phyloP scores from a whole-genome alignment of 2,888 invertebrate species.

The Zaprionus bogoriensis region DNA sequence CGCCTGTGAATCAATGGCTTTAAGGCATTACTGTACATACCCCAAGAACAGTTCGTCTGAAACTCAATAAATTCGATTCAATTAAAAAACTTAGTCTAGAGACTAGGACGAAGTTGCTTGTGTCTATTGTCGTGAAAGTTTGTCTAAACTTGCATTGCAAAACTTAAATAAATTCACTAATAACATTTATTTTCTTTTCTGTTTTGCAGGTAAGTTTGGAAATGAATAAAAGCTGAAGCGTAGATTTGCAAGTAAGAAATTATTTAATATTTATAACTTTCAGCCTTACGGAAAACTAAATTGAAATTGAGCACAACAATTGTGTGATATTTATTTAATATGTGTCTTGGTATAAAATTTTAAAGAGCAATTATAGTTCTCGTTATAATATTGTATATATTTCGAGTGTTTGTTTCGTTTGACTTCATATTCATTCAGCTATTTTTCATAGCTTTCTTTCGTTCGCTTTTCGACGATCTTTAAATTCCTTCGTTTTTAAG shows the following conservation, averaged over 20 bases:
- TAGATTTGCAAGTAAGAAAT: background rate
- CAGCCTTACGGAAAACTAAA: too few relatives aligned
- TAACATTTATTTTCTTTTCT: background rate
- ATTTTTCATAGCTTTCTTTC: too few relatives aligned
- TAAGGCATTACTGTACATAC: conserved; percentile 10
- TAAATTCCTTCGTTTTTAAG: too few relatives aligned
- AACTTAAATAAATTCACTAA: conserved; percentile 5
- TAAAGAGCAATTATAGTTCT: too few relatives aligned
- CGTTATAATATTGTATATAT: too few relatives aligned
- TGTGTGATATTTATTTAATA: too few relatives aligned
- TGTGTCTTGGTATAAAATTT: too few relatives aligned
- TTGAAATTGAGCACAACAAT: too few relatives aligned
- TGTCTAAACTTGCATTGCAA: background rate
- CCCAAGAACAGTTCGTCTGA: background rate
- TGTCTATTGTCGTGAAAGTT: background rate
- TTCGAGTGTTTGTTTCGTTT: too few relatives aligned
- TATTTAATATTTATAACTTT: background rate
- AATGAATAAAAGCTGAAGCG: background rate
- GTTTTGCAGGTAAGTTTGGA: conserved; percentile 41
- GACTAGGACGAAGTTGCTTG: background rate
- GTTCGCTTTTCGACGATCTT: too few relatives aligned
- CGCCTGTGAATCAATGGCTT: conserved; percentile 15
- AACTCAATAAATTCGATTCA: conserved; percentile 9
- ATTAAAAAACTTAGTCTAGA: conserved; percentile 1
- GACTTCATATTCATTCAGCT: too few relatives aligned